Base-by-base conservation (phyloP, 1,140 invertebrate species). In the Bombus confusus region DNA sequence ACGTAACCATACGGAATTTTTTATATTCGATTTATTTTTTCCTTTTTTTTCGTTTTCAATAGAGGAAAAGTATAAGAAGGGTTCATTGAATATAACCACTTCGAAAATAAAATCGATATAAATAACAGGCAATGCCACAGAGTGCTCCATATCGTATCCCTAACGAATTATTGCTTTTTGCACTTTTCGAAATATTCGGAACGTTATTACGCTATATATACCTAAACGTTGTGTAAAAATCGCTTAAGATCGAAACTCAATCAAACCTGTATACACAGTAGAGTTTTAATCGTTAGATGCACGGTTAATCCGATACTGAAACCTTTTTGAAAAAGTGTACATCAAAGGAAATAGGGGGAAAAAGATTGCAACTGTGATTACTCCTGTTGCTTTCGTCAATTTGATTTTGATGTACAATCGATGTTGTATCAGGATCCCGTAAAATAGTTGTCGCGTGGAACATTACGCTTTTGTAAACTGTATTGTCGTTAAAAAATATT, bases 401-500 rank as follows among this genome's bases (percentile, higher is more conserved):
- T 80, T 75, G 85, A 83, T 71, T 68, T 85, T 64, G 69, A 85
- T 69, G 69, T 74, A 86, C 39, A 73, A 64, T 86, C 59, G 37
- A 78, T 78, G 22, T 59, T 41, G 37, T 64, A 80, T 86, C 64
- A 81, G 87, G 76, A 83, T 52, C 57, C 78, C 75, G 77, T 85
- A 82, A 87, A 87, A 91, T 87, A 88, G 83, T 80, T 59, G 75
- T 85, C 74, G 86, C 85, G 74, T 90, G 64, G 57, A 87, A 91
- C 76, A 79, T 86, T 90, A 88, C 86, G 83, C 83, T 83, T 43
- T 78, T 77, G 83, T 87, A 86, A 90, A 90, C 68, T 91, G 92
- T 93, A 93, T 93, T 92, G 92, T 92, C 91, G 87, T 93, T 92
- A 93, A 92, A 92, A 92, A 93, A 93, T 92, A 93, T 92, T 73